Conservation (phyloP, 2,888 invertebrate genomes). For the Macaria liturata region DNA sequence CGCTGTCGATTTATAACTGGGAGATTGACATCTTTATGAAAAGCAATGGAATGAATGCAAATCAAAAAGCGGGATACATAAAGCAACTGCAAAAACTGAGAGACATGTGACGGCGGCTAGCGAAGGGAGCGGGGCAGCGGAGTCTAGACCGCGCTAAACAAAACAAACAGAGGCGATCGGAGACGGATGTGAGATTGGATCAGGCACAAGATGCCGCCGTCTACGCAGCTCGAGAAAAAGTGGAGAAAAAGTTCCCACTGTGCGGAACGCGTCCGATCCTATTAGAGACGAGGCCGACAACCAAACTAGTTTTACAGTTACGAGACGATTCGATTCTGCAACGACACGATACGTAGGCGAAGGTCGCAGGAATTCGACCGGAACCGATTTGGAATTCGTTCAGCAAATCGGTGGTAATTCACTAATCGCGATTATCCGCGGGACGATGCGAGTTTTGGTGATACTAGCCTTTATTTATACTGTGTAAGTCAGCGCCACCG, state of each 20-base stretch:
- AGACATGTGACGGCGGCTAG: conserved; percentile 18
- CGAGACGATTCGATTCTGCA: conserved; percentile 66
- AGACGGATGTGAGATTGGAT: conserved; percentile 45
- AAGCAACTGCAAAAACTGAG: conserved; percentile 22
- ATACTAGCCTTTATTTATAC: conserved; percentile 1
- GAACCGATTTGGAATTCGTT: conserved; percentile 65
- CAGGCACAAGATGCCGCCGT: conserved; percentile 35
- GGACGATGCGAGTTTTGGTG: conserved; percentile 36
- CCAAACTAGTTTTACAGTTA: conserved; percentile 80
- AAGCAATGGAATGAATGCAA: conserved; percentile 21
- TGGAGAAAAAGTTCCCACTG: conserved; percentile 54
- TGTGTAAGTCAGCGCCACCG: conserved; percentile 10
- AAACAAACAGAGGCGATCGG: conserved; percentile 35
- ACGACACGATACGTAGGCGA: conserved; percentile 67
- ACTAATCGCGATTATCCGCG: conserved; percentile 32
- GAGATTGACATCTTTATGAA: conserved; percentile 16
- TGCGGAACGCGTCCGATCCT: conserved; percentile 63
- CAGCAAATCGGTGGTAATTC: conserved; percentile 44
- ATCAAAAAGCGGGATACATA: conserved; percentile 20
- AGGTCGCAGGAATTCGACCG: conserved; percentile 71
- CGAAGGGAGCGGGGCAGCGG: conserved; percentile 29
- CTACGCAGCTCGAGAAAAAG: conserved; percentile 57
- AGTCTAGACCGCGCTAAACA: conserved; percentile 21
- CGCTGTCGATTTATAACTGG: conserved; percentile 8
- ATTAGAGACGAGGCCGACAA: conserved; percentile 66